phyloP scores from a whole-genome alignment of 2,888 invertebrate species.

The Trilocha varians region DNA sequence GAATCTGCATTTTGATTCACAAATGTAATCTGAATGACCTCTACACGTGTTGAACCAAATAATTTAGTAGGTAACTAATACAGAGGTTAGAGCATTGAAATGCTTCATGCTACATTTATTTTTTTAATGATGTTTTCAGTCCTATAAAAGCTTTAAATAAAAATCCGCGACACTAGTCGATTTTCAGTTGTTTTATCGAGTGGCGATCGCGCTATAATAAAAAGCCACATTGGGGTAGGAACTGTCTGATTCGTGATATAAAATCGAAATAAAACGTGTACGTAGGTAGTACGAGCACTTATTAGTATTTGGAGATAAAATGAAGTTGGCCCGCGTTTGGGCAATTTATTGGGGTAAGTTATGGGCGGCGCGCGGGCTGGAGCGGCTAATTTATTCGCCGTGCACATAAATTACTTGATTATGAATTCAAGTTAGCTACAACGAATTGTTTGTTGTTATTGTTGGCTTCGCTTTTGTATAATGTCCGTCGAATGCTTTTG shows the following conservation, averaged over 20 bases:
- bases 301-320: constrained; percentile 73
- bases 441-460: constrained; percentile 69
- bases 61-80: no score
- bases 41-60: no score
- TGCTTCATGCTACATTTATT: no score
- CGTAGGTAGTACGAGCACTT: constrained; percentile 60
- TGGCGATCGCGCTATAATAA: constrained; percentile 54
- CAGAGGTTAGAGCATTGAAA: no score
- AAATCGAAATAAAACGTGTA: constrained; percentile 51
- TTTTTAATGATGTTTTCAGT: no score
- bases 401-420: constrained; percentile 75
- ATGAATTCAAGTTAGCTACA: constrained; percentile 71
- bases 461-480: constrained; percentile 62
- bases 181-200: constrained; percentile 46
- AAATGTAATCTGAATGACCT: no score
- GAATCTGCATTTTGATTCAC: no score
- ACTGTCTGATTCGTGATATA: constrained; percentile 41
- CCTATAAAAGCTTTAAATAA: constrained; percentile 10
- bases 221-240: constrained; percentile 47
- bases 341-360: constrained; percentile 73
- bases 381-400: constrained; percentile 72
- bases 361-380: constrained; percentile 68
- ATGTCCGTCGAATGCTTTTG: constrained; percentile 7
- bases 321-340: constrained; percentile 71
- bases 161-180: constrained; percentile 25